Conservation (phyloP, 2,113 vertebrate species). For the Chlorocebus sabaeus region DNA sequence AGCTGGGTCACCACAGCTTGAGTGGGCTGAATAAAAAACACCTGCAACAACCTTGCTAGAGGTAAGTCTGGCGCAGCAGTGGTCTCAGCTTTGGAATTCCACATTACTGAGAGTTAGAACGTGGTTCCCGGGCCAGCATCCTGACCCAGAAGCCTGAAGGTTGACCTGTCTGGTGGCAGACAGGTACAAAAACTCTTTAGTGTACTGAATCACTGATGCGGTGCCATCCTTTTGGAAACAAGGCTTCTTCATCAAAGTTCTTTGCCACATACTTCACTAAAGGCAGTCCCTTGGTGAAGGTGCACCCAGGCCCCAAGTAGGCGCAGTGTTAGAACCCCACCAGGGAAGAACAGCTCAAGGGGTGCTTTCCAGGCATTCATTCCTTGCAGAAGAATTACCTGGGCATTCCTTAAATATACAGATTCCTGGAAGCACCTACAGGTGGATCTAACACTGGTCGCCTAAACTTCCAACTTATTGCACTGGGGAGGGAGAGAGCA, state of each 20-base stretch:
- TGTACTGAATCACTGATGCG: too few relatives aligned
- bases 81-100: not conserved
- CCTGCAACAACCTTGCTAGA: not conserved
- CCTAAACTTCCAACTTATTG: not conserved
- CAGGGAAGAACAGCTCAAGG: not conserved
- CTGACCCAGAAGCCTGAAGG: not conserved
- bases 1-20: not conserved
- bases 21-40: not conserved
- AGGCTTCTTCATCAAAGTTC: not conserved
- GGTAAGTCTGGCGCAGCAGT: not conserved
- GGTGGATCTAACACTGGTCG: not conserved
- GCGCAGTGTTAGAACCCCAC: too few relatives aligned
- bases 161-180: not conserved
- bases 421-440: not conserved
- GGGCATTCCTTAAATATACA: not conserved
- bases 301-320: rapidly evolving
- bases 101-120: not conserved
- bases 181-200: not conserved
- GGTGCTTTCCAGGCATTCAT: not conserved
- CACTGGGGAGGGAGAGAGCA: not conserved
- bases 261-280: not conserved
- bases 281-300: not conserved
- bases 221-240: not conserved
- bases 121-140: not conserved
- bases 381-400: not conserved